Conservation (phyloP, 2,113 vertebrate genomes). For the Bettongia penicillata region DNA sequence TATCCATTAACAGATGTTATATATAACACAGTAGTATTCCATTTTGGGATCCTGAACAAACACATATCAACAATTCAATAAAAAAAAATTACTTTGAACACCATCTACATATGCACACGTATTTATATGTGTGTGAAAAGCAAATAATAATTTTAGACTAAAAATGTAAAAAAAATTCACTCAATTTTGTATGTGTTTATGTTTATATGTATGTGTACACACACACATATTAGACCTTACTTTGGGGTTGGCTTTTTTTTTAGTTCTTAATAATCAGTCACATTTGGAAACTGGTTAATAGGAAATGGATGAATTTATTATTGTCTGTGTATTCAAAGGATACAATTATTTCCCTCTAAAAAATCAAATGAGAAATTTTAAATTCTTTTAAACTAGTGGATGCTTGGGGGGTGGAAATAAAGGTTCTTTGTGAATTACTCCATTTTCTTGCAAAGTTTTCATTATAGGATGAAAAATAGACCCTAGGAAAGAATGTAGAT, state of each 20-base stretch:
- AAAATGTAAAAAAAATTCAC: neutral
- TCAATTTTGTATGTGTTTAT: neutral
- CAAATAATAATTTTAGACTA: neutral
- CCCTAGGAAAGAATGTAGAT: neutral
- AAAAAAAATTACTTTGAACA: neutral
- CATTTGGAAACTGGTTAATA: neutral
- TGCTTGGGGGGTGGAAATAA: neutral
- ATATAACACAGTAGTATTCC: slow-evolving; percentile 26
- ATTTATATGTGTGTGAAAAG: neutral
- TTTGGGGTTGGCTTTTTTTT: neutral
- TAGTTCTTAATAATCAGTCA: neutral
- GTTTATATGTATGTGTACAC: too few species aligned
- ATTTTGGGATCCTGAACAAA: neutral
- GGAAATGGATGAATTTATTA: neutral
- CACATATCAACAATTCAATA: neutral
- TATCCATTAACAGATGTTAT: slow-evolving; percentile 18
- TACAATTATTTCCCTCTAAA: neutral
- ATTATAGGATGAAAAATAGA: neutral
- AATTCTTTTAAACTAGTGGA: neutral
- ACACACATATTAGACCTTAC: neutral
- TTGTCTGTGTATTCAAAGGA: neutral
- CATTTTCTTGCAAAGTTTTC: neutral
- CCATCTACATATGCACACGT: neutral
- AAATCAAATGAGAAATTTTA: neutral
- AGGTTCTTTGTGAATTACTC: neutral